Conservation (phyloP, 2,888 invertebrate genomes). For the Rhingia campestris region DNA sequence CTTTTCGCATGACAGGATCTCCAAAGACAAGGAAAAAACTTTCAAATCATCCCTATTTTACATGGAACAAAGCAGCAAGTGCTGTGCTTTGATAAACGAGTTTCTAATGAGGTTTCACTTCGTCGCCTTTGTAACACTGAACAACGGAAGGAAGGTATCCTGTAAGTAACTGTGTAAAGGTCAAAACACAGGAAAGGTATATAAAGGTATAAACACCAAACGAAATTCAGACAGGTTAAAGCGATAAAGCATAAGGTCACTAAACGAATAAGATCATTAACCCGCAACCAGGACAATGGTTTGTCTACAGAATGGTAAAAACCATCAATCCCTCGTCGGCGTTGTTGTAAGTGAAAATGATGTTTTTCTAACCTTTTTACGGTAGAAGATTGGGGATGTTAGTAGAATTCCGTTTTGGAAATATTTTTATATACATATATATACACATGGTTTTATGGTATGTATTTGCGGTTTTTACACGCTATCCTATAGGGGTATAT, state of each 20-base stretch:
- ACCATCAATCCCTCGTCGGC: conserved; percentile 35
- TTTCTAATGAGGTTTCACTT: conserved; percentile 29
- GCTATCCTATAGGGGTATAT: too few species aligned
- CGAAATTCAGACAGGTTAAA: too few species aligned
- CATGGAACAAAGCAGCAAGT: conserved; percentile 1
- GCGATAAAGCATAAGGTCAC: conserved; percentile 25
- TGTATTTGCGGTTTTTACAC: too few species aligned
- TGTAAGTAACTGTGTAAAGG: too few species aligned
- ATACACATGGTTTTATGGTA: too few species aligned
- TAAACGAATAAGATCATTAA: conserved; percentile 29
- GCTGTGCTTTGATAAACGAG: conserved; percentile 27
- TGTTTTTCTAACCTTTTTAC: conserved; percentile 7
- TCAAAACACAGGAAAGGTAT: too few species aligned
- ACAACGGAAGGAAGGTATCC: too few species aligned
- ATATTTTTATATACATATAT: too few species aligned
- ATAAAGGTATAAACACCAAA: too few species aligned
- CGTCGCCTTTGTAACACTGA: not conserved
- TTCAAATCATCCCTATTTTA: not conserved
- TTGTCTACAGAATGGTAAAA: conserved; percentile 26
- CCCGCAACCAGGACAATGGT: conserved; percentile 9
- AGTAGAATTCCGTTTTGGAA: not conserved
- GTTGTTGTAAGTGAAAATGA: conserved; percentile 26
- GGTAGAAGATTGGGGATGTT: not conserved
- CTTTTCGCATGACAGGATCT: not conserved
- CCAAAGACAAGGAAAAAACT: not conserved